These are phyloP conservation scores for Phycodurus eques DNA, from an alignment of 2,113 vertebrate species.

Conservation along the genomic window DNA sequence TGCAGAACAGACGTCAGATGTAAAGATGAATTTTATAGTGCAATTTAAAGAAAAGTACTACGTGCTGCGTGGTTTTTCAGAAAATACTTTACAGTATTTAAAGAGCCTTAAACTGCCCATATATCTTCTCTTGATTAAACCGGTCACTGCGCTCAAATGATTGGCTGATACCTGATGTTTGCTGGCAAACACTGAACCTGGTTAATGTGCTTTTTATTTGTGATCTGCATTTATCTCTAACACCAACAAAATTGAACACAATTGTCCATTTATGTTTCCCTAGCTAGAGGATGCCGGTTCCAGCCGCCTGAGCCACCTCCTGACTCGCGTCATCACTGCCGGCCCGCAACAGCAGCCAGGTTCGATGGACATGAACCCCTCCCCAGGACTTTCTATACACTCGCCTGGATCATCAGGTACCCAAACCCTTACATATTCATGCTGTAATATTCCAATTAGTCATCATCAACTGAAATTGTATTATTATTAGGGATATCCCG, in stretches of 20 bases:
- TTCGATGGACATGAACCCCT: constrained; percentile 87
- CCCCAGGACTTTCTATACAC: constrained; percentile 89
- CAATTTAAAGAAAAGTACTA: no score
- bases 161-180: no score
- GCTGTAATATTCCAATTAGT: neutral
- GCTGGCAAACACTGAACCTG: neutral
- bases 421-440: neutral
- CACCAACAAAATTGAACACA: neutral
- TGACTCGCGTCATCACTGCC: constrained; percentile 89
- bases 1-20: no score
- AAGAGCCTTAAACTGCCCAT: no score
- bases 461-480: neutral
- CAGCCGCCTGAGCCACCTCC: constrained; percentile 86
- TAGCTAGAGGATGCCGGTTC: constrained; percentile 97
- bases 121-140: no score
- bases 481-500: no score
- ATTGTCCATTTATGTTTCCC: neutral
- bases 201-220: neutral
- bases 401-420: constrained; percentile 96
- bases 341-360: constrained; percentile 83
- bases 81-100: no score
- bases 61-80: no score
- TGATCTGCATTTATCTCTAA: neutral
- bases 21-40: no score
- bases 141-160: no score